Evolutionary conservation across 1,140 invertebrate species (phyloP).

Genomic region (Brachionus koreanus): DNA sequence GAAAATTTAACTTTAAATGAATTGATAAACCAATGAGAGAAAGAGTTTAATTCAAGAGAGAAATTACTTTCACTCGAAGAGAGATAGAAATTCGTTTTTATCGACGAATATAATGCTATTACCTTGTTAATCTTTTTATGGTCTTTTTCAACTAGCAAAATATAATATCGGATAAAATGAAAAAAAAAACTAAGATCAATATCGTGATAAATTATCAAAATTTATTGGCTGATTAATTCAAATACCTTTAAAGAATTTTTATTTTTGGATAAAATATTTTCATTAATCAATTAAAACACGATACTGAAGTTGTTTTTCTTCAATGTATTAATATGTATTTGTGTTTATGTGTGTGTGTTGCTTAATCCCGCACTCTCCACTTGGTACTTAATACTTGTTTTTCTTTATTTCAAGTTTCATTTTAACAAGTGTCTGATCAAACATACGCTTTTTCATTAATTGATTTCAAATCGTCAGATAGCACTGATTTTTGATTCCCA

Average conservation of each 20-base stretch:
- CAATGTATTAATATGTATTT: neutral
- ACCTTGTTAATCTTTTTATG: conserved; percentile 1
- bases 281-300: conserved; percentile 17
- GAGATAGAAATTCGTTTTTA: neutral
- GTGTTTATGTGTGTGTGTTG: neutral
- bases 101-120: neutral
- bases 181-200: neutral
- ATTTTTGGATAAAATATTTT: neutral
- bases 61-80: neutral
- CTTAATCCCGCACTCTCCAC: neutral
- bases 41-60: neutral
- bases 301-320: neutral
- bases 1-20: neutral
- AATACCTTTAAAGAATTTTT: neutral
- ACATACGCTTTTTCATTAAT: neutral
- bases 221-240: conserved; percentile 13
- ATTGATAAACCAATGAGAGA: neutral
- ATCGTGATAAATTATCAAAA: conserved; percentile 7
- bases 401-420: neutral
- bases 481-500: conserved; percentile 10
- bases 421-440: conserved; percentile 13
- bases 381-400: neutral
- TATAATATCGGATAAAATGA: neutral
- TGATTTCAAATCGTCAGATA: neutral
- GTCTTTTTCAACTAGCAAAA: neutral